Base-by-base conservation (phyloP, 2,797 vertebrate species). In the Anguilla obscura region DNA sequence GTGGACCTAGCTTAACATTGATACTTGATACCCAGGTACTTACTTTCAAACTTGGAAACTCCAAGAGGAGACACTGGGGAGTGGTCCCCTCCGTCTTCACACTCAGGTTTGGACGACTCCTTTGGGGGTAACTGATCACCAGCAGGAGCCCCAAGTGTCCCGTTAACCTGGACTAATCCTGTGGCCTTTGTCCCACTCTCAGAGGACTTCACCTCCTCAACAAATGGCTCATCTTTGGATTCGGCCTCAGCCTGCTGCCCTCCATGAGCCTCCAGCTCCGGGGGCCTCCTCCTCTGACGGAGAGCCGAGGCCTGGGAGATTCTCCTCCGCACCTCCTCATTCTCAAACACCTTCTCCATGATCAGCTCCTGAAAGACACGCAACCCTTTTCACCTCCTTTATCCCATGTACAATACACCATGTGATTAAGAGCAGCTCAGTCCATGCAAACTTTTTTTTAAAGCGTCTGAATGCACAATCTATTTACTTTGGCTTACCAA, bases 41-140 rank as follows among this genome's bases (percentile, higher is more conserved):
- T 91, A 98, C 98, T 96, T 95, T 98, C 97, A 92, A 98, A 98
- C 87, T 96, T 96, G 0, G 95, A 94, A 30, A 96, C 87, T 84
- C 96, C 95, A 89, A 94, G 84, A 1, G 91, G 58, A 1, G 92
- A 89, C 83, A 94, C 85, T 50, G 92, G 45, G 1, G 87, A 89
- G 79, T 90, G 88, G 16, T 86, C 48, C 2, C 66, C 40, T 5
- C 0, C 8, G 85, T 92, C 56, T 6, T 85, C 82, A n/a, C 63
- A 79, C n/a, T 36, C 56, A 56, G 87, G 36, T 21, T 88, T 58
- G 3, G 90, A 56, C 45, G 91, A 69, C 45, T 91, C 88, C 18
- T 90, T 45, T 24, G 63, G 33, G 76, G 85, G 69, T 36, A 86
- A 69, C 60, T n/a, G 36, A 1, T 60, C 0, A 3, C 2, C 0